Evolutionary conservation across 2,888 invertebrate genomes (phyloP).

Genomic region (Trachelus tabidus): DNA sequence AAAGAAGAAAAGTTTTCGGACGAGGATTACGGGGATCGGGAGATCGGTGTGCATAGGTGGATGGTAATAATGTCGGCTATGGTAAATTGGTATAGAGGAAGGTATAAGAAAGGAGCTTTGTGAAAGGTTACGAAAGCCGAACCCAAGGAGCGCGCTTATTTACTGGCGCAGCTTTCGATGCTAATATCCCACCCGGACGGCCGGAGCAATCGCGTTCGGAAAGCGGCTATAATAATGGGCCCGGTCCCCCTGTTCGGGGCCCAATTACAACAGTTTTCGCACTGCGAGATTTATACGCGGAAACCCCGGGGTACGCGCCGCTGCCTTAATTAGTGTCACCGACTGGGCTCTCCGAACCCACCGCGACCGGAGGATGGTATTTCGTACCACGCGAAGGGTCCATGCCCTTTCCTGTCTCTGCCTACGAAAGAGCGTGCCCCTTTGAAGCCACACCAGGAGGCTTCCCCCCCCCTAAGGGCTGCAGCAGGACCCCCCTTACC

Average conservation of each 20-base stretch:
- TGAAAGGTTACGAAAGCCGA: neutral
- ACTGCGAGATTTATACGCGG: slow-evolving; percentile 32
- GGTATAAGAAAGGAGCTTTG: neutral
- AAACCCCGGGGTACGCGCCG: slow-evolving; percentile 21
- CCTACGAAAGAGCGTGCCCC: neutral
- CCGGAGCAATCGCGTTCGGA: slow-evolving; percentile 5
- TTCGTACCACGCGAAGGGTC: neutral
- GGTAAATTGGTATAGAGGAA: neutral
- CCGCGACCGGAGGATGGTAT: neutral
- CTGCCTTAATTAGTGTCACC: slow-evolving; percentile 31
- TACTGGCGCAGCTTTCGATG: slow-evolving; percentile 35
- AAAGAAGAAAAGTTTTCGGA: neutral
- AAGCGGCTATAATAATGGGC: slow-evolving; percentile 28
- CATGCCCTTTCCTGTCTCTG: neutral
- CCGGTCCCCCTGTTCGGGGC: slow-evolving; percentile 24
- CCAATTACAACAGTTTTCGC: slow-evolving; percentile 44
- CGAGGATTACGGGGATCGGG: neutral
- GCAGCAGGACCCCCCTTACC: neutral
- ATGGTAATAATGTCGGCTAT: neutral
- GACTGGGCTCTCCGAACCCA: neutral
- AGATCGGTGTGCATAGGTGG: neutral
- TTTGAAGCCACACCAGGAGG: neutral
- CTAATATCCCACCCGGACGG: slow-evolving; percentile 36
- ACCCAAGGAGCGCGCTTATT: slow-evolving; percentile 32
- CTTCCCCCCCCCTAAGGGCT: neutral